phyloP scores from a whole-genome alignment of 2,113 vertebrate species.

The Dicerorhinus sumatrensis region DNA sequence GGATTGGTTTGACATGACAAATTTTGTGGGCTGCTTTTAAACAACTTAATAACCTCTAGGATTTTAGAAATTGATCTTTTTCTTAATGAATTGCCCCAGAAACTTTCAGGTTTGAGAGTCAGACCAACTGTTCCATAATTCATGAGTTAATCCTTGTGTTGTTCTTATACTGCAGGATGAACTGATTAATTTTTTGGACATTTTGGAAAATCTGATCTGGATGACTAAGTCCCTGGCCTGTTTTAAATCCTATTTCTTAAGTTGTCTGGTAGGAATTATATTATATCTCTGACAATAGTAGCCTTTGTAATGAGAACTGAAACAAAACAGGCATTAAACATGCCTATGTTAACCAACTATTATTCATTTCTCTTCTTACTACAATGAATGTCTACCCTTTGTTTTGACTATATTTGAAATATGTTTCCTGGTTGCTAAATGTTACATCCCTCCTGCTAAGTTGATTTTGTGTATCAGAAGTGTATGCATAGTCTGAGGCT shows the following conservation, averaged over 20 bases:
- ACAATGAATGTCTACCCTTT: conserved; percentile 29
- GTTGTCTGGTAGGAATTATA: conserved; percentile 69
- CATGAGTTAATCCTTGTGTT: conserved; percentile 64
- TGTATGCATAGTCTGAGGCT: not conserved
- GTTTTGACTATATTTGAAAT: conserved; percentile 49
- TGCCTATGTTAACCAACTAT: conserved; percentile 10
- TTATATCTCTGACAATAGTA: conserved; percentile 65
- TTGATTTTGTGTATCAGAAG: conserved; percentile 3
- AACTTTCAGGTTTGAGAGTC: conserved; percentile 74
- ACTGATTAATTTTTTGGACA: conserved; percentile 79
- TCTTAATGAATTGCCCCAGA: conserved; percentile 79
- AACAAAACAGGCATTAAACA: conserved; percentile 72
- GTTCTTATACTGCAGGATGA: conserved; percentile 63
- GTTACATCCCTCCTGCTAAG: conserved; percentile 34
- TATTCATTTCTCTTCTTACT: conserved; percentile 44
- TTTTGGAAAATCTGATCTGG: conserved; percentile 78
- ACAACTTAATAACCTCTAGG: conserved; percentile 79
- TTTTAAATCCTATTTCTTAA: conserved; percentile 77
- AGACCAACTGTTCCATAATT: conserved; percentile 76
- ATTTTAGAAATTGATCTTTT: conserved; percentile 81
- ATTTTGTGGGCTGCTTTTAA: conserved; percentile 73
- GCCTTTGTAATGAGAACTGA: conserved; percentile 74
- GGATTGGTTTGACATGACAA: conserved; percentile 74
- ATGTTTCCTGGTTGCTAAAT: conserved; percentile 55
- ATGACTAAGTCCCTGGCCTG: conserved; percentile 77